These are phyloP conservation scores for Scophthalmus maximus DNA, from an alignment of 2,113 vertebrate genomes.

Conservation along the genomic window DNA sequence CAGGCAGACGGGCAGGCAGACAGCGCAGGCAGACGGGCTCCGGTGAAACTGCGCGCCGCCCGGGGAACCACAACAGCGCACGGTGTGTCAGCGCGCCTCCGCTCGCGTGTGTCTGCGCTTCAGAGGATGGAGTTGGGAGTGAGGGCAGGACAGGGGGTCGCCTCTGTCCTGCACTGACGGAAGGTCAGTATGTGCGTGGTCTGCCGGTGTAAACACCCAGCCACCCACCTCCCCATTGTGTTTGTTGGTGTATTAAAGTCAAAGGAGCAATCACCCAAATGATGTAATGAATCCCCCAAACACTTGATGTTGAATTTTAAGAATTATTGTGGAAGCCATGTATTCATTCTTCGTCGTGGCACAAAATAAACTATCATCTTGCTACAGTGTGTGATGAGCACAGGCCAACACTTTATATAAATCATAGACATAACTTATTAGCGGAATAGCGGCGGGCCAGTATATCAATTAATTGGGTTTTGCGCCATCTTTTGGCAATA, in stretches of 20 bases:
- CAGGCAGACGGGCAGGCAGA: slow-evolving; percentile 40
- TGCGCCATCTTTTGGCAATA: slow-evolving; percentile 68
- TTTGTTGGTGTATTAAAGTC: too few relatives aligned
- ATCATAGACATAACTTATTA: slow-evolving; percentile 68
- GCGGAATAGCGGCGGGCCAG: slow-evolving; percentile 36
- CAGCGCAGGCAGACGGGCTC: slow-evolving; percentile 42
- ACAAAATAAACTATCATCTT: too few relatives aligned
- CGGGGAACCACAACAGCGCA: too few relatives aligned
- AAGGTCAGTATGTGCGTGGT: slow-evolving; percentile 56
- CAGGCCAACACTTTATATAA: slow-evolving; percentile 48
- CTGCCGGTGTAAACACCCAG: slow-evolving; percentile 3
- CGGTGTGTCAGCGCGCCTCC: too few relatives aligned
- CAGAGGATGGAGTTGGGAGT: slow-evolving; percentile 28
- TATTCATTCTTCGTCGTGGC: too few relatives aligned
- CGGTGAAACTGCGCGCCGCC: slow-evolving; percentile 51
- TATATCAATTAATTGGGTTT: slow-evolving; percentile 46
- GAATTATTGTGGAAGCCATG: too few relatives aligned
- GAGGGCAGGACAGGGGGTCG: slow-evolving; percentile 52
- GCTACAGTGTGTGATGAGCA: background rate
- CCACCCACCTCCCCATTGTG: background rate
- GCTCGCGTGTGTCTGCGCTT: slow-evolving; percentile 30
- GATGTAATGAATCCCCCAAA: too few relatives aligned
- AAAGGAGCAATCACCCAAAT: too few relatives aligned
- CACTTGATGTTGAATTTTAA: too few relatives aligned
- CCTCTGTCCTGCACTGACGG: slow-evolving; percentile 44